Evolutionary conservation across 92 coral and sea anemone genomes (phyloP).

Genomic region (Bergia sp.): DNA sequence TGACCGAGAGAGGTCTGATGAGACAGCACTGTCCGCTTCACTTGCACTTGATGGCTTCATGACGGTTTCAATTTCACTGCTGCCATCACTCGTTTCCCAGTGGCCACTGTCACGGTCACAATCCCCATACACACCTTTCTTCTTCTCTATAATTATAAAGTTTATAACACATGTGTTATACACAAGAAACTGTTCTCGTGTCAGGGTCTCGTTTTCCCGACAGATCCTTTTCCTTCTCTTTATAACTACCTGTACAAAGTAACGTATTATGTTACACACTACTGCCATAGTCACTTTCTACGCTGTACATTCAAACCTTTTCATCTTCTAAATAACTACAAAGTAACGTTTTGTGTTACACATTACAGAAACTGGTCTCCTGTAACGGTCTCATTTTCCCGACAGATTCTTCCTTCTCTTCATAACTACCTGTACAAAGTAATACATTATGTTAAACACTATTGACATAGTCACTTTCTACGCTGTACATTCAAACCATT

Average conservation of each 20-base stretch:
- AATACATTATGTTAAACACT: constrained; percentile 4
- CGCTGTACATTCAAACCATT: constrained; percentile 43
- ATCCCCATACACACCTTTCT: constrained; percentile 60
- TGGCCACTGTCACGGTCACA: constrained; percentile 94
- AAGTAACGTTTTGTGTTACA: neutral
- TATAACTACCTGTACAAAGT: too few relatives aligned
- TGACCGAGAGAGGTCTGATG: constrained; percentile 65
- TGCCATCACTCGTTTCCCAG: constrained; percentile 64
- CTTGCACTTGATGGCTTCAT: constrained; percentile 67
- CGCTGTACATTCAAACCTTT: constrained; percentile 43
- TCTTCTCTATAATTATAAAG: neutral
- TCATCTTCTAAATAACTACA: neutral
- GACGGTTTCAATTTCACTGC: constrained; percentile 90
- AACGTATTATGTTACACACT: constrained; percentile 12
- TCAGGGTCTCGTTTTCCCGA: neutral
- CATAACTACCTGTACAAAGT: too few relatives aligned
- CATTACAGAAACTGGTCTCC: neutral
- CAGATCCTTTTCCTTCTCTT: too few relatives aligned
- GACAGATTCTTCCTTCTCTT: too few relatives aligned
- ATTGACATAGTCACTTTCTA: constrained; percentile 75
- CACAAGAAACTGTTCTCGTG: neutral
- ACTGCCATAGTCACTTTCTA: constrained; percentile 74
- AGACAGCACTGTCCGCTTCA: constrained; percentile 37
- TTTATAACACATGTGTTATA: neutral
- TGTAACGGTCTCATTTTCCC: neutral